phyloP scores from a whole-genome alignment of 2,888 invertebrate species.

The Pachliopta kotzebuea region DNA sequence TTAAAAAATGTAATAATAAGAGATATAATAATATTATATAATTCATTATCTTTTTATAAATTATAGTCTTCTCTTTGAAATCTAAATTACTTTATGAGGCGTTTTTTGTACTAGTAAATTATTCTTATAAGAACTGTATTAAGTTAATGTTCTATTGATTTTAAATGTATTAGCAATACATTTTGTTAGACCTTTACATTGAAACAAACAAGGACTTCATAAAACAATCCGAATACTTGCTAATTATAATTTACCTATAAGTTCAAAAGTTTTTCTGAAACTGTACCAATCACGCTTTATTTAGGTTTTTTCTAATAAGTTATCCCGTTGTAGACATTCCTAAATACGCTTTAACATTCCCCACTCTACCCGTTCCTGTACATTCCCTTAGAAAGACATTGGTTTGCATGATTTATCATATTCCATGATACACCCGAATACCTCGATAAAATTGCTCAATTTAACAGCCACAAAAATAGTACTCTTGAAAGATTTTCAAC shows the following conservation, averaged over 20 bases:
- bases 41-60: too few relatives aligned
- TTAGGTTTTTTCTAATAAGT: background rate
- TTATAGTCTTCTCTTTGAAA: too few relatives aligned
- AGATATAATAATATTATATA: too few relatives aligned
- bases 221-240: background rate
- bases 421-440: background rate
- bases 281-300: background rate
- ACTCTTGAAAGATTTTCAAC: too few relatives aligned
- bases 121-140: too few relatives aligned
- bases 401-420: background rate
- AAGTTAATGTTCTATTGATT: too few relatives aligned
- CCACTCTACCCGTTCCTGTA: slow-evolving; percentile 14
- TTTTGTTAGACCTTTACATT: background rate
- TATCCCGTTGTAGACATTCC: slow-evolving; percentile 6
- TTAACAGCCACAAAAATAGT: too few relatives aligned
- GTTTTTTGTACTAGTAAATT: too few relatives aligned
- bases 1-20: too few relatives aligned
- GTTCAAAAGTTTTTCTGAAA: background rate
- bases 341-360: slow-evolving; percentile 9
- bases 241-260: background rate
- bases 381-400: slow-evolving; percentile 33
- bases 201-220: too few relatives aligned
- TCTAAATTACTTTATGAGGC: too few relatives aligned
- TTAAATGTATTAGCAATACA: background rate
- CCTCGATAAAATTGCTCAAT: too few relatives aligned